Evolutionary conservation across 2,888 invertebrate species (phyloP).

Genomic region (Ellobium chinense): DNA sequence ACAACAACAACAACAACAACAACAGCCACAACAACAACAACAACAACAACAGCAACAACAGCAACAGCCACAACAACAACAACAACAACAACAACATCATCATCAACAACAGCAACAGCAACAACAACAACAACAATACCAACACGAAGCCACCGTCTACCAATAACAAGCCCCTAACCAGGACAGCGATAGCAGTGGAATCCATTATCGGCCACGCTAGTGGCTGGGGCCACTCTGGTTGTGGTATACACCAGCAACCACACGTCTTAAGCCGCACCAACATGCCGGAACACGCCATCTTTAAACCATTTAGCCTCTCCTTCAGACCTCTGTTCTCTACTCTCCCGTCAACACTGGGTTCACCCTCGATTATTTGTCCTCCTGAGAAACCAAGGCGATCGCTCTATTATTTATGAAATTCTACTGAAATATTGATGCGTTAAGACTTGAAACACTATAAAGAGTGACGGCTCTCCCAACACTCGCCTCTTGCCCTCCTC

Average conservation of each 20-base stretch:
- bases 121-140: background rate
- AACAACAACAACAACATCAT: constrained; percentile 38
- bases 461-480: constrained; percentile 42
- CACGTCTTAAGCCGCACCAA: too few relatives aligned
- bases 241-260: too few relatives aligned
- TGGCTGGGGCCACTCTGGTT: too few relatives aligned
- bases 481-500: constrained; percentile 21
- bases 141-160: background rate
- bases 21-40: background rate
- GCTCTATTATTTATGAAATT: constrained; percentile 62
- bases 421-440: constrained; percentile 59
- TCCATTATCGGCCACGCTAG: too few relatives aligned
- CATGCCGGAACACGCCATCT: background rate
- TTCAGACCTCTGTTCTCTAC: background rate
- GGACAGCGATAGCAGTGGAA: background rate
- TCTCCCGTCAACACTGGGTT: background rate
- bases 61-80: background rate
- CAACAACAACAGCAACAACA: background rate
- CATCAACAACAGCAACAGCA: constrained; percentile 19
- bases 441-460: constrained; percentile 57
- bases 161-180: background rate
- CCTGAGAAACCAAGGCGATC: constrained; percentile 52
- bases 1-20: background rate
- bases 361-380: constrained; percentile 32
- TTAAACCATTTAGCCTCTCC: background rate